A percentile compares a stretch with the other conserved stretches of the same genome.
Evolutionary conservation across 2,888 invertebrate species (phyloP).

Genomic region (Diaperis boleti): DNA sequence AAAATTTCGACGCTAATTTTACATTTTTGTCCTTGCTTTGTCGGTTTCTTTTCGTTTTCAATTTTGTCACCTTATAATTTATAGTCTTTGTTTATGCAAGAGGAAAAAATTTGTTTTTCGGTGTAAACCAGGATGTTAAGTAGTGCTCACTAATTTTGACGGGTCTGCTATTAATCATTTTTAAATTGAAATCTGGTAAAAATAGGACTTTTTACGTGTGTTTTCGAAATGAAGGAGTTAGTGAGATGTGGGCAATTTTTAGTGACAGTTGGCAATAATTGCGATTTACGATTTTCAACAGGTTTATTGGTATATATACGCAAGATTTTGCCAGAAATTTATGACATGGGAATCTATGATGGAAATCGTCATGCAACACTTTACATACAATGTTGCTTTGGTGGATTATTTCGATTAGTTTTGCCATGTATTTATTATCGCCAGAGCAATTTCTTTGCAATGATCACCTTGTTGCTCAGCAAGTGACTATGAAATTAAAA

Average conservation of each 20-base stretch:
- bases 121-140: neutral
- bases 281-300: neutral
- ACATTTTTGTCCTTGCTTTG: constrained; percentile 5
- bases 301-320: too few species aligned
- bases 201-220: neutral
- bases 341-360: too few species aligned
- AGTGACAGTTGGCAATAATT: neutral
- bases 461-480: too few species aligned
- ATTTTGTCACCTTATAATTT: neutral
- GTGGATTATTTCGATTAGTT: too few species aligned
- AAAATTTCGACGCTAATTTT: constrained; percentile 19
- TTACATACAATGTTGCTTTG: too few species aligned
- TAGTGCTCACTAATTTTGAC: neutral
- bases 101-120: neutral
- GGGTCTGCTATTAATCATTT: neutral
- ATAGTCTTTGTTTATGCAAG: neutral
- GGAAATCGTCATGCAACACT: too few species aligned
- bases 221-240: neutral
- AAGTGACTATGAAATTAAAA: too few species aligned
- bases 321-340: too few species aligned
- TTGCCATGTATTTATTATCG: too few species aligned
- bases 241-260: neutral
- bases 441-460: too few species aligned
- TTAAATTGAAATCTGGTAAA: neutral
- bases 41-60: neutral